A percentile compares a stretch with the other conserved stretches of the same genome.
Evolutionary conservation across 2,888 invertebrate species (phyloP).

Genomic region (Nasonovia ribisnigri): DNA sequence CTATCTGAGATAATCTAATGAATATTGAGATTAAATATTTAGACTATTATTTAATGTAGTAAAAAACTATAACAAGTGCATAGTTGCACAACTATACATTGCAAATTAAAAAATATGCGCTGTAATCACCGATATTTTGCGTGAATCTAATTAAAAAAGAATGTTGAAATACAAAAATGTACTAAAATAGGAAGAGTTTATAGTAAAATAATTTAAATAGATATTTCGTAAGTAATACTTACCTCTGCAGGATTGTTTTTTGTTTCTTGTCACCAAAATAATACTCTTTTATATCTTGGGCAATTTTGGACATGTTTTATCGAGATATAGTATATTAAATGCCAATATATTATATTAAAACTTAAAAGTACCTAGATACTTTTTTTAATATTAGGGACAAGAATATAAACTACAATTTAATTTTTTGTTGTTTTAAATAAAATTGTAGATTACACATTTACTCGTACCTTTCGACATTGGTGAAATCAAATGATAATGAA

Average conservation of each 20-base stretch:
- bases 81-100: not conserved
- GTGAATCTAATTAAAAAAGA: too few species aligned
- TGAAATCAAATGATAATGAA: constrained; percentile 69
- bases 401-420: too few species aligned
- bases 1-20: constrained; percentile 69
- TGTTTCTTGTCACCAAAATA: constrained; percentile 67
- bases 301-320: constrained; percentile 66
- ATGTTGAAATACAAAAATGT: too few species aligned
- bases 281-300: constrained; percentile 67
- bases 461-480: constrained; percentile 68
- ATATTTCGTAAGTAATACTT: too few species aligned
- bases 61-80: not conserved
- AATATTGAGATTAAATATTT: not conserved
- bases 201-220: too few species aligned
- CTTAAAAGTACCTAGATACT: too few species aligned
- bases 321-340: too few species aligned
- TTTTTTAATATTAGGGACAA: too few species aligned
- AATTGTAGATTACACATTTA: not conserved
- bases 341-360: too few species aligned
- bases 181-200: not conserved
- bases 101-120: too few species aligned
- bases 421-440: too few species aligned
- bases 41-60: not conserved
- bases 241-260: constrained; percentile 62
- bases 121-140: too few species aligned